A percentile compares a stretch with the other conserved stretches of the same genome.
These are phyloP conservation scores for Chloromyia formosa DNA, from an alignment of 2,888 invertebrate species.

Conservation along the genomic window DNA sequence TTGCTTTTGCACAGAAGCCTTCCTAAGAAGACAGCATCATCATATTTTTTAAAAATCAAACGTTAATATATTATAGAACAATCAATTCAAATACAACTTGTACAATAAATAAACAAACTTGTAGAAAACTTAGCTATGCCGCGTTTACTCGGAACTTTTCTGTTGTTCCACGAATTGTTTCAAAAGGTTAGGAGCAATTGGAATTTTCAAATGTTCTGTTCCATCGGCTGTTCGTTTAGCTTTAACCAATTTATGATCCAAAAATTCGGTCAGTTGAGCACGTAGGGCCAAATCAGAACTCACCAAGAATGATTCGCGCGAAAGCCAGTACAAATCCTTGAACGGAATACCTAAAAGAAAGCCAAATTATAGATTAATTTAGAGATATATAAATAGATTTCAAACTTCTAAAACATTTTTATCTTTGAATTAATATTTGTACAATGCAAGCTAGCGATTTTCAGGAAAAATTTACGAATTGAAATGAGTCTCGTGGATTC, in stretches of 20 bases:
- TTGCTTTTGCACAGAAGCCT: no score
- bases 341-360: constrained; percentile 79
- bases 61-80: no score
- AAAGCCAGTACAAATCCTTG: constrained; percentile 84
- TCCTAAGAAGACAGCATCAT: no score
- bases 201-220: constrained; percentile 81
- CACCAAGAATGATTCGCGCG: constrained; percentile 89
- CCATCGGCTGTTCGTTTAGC: constrained; percentile 83
- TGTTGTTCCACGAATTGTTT: constrained; percentile 80
- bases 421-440: background rate
- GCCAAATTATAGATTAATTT: background rate
- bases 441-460: background rate
- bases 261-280: constrained; percentile 92
- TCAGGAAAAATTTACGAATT: no score
- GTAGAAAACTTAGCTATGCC: no score
- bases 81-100: no score
- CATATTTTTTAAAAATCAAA: no score
- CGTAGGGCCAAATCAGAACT: constrained; percentile 91
- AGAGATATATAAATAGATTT: no score
- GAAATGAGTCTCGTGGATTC: no score
- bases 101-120: no score
- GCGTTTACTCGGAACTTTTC: constrained; percentile 30
- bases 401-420: no score
- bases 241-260: constrained; percentile 92
- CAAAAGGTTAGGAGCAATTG: constrained; percentile 76